Evolutionary conservation across 2,113 vertebrate species (phyloP).

Genomic region (Menura novaehollandiae): DNA sequence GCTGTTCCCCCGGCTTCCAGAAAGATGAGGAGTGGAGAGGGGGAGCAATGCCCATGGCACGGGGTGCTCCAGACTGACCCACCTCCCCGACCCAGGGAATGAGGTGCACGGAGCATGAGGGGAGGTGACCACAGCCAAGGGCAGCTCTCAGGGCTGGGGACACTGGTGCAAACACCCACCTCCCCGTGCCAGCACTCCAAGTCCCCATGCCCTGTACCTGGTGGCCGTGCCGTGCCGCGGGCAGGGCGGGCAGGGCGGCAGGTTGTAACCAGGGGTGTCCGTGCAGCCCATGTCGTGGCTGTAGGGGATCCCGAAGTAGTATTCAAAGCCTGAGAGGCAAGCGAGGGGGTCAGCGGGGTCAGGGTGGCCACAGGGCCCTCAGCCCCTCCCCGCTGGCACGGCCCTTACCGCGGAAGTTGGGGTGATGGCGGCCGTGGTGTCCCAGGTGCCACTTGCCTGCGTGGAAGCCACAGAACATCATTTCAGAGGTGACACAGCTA

Average conservation of each 20-base stretch:
- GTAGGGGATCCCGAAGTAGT: constrained; percentile 92
- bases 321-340: constrained; percentile 86
- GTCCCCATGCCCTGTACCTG: neutral
- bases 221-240: neutral
- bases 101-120: accelerated
- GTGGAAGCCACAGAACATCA: constrained; percentile 17
- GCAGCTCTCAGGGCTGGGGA: neutral
- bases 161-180: neutral
- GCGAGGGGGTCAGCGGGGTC: neutral
- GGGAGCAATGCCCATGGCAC: accelerated
- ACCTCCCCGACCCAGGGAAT: accelerated
- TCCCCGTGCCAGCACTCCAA: neutral
- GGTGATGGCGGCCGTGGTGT: constrained; percentile 81
- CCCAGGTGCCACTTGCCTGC: constrained; percentile 97
- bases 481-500: neutral
- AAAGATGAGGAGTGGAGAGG: accelerated
- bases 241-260: constrained; percentile 83
- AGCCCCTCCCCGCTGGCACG: accelerated
- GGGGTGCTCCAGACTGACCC: neutral
- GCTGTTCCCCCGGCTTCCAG: neutral
- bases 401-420: constrained; percentile 84
- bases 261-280: constrained; percentile 83
- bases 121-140: neutral
- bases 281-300: constrained; percentile 98
- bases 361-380: accelerated